A percentile compares a stretch with the other conserved stretches of the same genome.
phyloP scores from a whole-genome alignment of 2,797 vertebrate genomes.

The Takifugu ocellatus region DNA sequence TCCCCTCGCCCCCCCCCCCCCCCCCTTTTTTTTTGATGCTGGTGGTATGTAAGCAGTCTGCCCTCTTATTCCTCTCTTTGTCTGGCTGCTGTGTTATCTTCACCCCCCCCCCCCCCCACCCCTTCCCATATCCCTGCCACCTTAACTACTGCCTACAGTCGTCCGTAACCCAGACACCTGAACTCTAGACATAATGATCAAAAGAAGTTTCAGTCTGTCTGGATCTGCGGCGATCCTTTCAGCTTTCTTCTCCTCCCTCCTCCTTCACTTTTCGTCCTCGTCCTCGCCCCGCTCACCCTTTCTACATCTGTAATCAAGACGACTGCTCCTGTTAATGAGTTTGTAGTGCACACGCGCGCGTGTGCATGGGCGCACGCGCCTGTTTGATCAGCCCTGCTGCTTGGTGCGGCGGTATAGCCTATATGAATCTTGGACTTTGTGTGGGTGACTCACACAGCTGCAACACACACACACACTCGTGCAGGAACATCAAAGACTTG shows the following conservation, averaged over 20 bases:
- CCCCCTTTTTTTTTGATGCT: slow-evolving; percentile 68
- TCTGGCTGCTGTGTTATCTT: slow-evolving; percentile 84
- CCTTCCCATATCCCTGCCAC: slow-evolving; percentile 79
- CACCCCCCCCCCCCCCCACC: slow-evolving; percentile 60
- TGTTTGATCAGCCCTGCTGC: slow-evolving; percentile 38
- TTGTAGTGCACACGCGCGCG: slow-evolving; percentile 4
- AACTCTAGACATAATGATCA: slow-evolving; percentile 95
- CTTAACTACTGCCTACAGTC: slow-evolving; percentile 80
- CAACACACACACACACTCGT: slow-evolving; percentile 60
- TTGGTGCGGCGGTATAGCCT: slow-evolving; percentile 30
- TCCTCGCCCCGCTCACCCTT: slow-evolving; percentile 43
- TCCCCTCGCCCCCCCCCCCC: slow-evolving; percentile 52
- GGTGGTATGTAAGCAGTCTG: slow-evolving; percentile 70
- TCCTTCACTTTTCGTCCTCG: slow-evolving; percentile 20
- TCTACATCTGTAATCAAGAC: slow-evolving; percentile 71
- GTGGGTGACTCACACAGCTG: slow-evolving; percentile 65
- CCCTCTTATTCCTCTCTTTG: slow-evolving; percentile 82
- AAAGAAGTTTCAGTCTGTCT: slow-evolving; percentile 87
- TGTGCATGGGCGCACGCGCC: slow-evolving; percentile 12
- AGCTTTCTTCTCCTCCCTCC: slow-evolving; percentile 41
- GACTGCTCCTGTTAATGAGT: slow-evolving; percentile 60
- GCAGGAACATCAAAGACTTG: slow-evolving; percentile 68
- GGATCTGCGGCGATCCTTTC: slow-evolving; percentile 80
- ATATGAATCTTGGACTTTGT: slow-evolving; percentile 52
- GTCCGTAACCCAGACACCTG: slow-evolving; percentile 85